Conservation (phyloP, 64 coral and sea anemone genomes). For the Dendronephthya gigantea region DNA sequence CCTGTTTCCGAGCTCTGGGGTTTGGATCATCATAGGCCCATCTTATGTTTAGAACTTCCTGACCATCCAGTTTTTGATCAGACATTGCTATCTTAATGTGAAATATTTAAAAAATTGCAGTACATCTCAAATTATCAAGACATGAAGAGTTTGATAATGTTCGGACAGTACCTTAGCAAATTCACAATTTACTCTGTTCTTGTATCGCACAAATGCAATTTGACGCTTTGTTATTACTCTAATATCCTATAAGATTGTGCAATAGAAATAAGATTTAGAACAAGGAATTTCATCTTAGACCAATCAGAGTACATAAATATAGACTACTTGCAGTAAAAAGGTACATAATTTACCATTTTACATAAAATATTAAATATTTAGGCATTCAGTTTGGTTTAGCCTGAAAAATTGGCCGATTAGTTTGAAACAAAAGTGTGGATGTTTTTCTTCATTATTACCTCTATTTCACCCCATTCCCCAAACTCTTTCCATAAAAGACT, state of each 20-base stretch:
- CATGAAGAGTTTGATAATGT: neutral
- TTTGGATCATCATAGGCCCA: constrained; percentile 97
- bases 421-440: too few relatives aligned
- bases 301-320: too few relatives aligned
- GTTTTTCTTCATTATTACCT: too few relatives aligned
- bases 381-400: too few relatives aligned
- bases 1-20: constrained; percentile 54
- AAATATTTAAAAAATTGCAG: neutral
- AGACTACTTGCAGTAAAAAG: too few relatives aligned
- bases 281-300: too few relatives aligned
- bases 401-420: too few relatives aligned
- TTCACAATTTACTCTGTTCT: constrained; percentile 81
- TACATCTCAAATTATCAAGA: too few relatives aligned
- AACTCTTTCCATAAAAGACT: constrained; percentile 60
- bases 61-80: constrained; percentile 65
- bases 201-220: constrained; percentile 95
- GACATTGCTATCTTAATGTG: constrained; percentile 76
- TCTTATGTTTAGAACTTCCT: constrained; percentile 74
- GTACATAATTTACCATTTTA: too few relatives aligned
- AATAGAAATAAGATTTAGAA: too few relatives aligned
- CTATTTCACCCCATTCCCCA: constrained; percentile 87
- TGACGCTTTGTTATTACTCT: constrained; percentile 67
- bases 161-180: constrained; percentile 72
- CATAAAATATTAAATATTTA: too few relatives aligned
- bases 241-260: constrained; percentile 49